These are phyloP conservation scores for Amyelois transitella DNA, from an alignment of 1,140 invertebrate species.

Conservation along the genomic window DNA sequence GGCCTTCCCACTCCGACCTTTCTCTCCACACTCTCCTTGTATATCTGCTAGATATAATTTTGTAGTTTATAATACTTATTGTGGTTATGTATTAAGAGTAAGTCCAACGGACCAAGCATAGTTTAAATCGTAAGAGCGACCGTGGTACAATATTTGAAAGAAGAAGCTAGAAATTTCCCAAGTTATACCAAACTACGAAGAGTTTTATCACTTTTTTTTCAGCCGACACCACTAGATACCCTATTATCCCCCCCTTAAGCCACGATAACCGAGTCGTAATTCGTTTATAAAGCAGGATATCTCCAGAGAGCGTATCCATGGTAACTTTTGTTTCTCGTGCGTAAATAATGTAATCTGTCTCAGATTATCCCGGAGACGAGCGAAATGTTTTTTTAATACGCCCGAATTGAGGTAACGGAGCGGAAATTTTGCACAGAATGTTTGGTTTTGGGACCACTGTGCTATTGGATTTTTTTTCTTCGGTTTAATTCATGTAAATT, in stretches of 20 bases:
- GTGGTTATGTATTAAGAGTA: too few species aligned
- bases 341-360: slow-evolving; percentile 10
- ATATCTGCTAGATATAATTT: too few species aligned
- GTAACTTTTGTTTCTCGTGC: slow-evolving; percentile 11
- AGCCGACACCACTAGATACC: neutral
- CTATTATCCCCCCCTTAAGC: neutral
- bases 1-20: too few species aligned
- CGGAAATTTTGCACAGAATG: neutral
- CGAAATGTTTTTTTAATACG: neutral
- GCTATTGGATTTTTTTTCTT: neutral
- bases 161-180: too few species aligned
- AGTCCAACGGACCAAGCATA: too few species aligned
- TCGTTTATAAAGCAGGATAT: neutral
- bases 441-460: neutral
- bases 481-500: too few species aligned
- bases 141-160: too few species aligned
- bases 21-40: too few species aligned
- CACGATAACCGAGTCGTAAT: neutral
- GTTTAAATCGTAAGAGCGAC: too few species aligned
- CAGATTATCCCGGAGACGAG: slow-evolving; percentile 2
- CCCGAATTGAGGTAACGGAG: neutral
- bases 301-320: slow-evolving; percentile 12
- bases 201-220: too few species aligned
- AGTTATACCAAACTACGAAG: too few species aligned
- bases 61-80: too few species aligned